These are phyloP conservation scores for Hyperoodon ampullatus DNA, from an alignment of 2,113 vertebrate genomes.

Conservation along the genomic window DNA sequence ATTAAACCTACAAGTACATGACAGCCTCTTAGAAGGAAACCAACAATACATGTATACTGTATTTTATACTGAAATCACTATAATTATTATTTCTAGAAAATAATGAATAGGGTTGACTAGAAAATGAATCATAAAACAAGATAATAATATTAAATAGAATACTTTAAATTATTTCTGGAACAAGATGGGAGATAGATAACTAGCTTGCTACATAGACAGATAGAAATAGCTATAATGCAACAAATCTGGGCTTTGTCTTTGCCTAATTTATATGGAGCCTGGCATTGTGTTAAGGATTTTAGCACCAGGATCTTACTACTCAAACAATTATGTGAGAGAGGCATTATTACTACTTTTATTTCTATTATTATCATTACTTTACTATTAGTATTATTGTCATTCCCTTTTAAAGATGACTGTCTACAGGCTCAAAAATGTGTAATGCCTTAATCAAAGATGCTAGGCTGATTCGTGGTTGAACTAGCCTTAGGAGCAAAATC, in stretches of 20 bases:
- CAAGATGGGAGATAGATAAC: conserved; percentile 62
- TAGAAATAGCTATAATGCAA: conserved; percentile 22
- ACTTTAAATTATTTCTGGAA: conserved; percentile 76
- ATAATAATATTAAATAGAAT: conserved; percentile 76
- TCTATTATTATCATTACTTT: neutral
- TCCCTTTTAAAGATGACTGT: neutral
- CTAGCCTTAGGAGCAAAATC: neutral
- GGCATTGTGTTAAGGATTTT: neutral
- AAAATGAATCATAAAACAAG: conserved; percentile 80
- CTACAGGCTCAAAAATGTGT: neutral
- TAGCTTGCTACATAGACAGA: conserved; percentile 52
- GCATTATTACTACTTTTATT: neutral
- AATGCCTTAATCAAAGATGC: neutral
- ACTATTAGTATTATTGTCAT: neutral
- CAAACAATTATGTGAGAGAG: neutral
- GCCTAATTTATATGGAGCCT: neutral
- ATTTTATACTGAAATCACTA: conserved; percentile 76
- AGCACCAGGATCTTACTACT: neutral
- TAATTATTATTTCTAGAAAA: conserved; percentile 82
- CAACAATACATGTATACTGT: conserved; percentile 69
- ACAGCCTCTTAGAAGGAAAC: conserved; percentile 67
- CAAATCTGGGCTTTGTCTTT: neutral
- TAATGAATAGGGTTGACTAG: conserved; percentile 75
- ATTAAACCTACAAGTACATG: conserved; percentile 67
- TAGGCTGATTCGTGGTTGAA: neutral